Evolutionary conservation across 2,113 vertebrate genomes (phyloP).

Genomic region (Ictalurus punctatus): DNA sequence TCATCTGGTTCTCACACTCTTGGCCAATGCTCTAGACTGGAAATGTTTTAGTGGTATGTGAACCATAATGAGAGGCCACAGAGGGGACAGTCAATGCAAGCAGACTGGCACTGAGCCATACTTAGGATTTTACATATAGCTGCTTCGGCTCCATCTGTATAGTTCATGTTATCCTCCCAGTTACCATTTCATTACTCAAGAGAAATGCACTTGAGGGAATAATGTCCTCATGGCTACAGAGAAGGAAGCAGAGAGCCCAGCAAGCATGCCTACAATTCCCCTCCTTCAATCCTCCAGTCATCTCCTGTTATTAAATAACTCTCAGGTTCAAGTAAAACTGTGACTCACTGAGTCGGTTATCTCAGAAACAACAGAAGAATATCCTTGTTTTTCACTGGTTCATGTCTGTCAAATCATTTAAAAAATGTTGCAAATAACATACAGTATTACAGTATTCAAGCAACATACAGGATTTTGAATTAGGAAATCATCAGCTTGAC

Average conservation of each 20-base stretch:
- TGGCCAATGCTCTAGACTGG: slow-evolving; percentile 68
- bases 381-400: slow-evolving; percentile 49
- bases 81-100: slow-evolving; percentile 61
- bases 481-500: not conserved
- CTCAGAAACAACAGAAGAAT: slow-evolving; percentile 25
- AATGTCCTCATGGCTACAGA: slow-evolving; percentile 22
- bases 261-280: slow-evolving; percentile 2
- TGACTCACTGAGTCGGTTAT: slow-evolving; percentile 38
- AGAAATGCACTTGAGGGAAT: not conserved
- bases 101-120: slow-evolving; percentile 41
- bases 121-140: slow-evolving; percentile 38
- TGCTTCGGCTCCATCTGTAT: not conserved
- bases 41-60: slow-evolving; percentile 70
- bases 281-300: not conserved
- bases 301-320: not conserved
- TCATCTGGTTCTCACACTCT: slow-evolving; percentile 82
- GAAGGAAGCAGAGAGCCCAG: slow-evolving; percentile 7
- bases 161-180: not conserved
- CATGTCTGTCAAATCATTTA: slow-evolving; percentile 11
- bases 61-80: slow-evolving; percentile 67
- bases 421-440: not conserved
- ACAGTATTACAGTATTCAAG: slow-evolving; percentile 3
- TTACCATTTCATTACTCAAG: slow-evolving; percentile 26
- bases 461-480: not conserved
- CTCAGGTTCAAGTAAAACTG: not conserved